phyloP scores from a whole-genome alignment of 1,140 invertebrate genomes.

The Hestina assimilis region DNA sequence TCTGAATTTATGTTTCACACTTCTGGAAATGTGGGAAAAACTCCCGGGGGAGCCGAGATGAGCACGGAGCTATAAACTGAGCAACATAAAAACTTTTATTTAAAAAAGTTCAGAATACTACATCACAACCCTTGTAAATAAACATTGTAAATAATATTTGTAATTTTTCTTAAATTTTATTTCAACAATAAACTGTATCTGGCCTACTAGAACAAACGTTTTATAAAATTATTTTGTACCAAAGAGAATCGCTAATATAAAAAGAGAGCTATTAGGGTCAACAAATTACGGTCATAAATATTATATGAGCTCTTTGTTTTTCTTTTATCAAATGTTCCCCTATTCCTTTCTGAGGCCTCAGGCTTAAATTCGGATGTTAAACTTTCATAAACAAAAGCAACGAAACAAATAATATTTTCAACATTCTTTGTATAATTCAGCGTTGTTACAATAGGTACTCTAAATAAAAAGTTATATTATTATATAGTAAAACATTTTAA shows the following conservation, averaged over 20 bases:
- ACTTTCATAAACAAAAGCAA: background rate
- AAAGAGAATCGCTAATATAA: conserved; percentile 35
- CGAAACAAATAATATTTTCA: no score
- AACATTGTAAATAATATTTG: background rate
- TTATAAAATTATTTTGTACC: conserved; percentile 27
- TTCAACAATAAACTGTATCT: background rate
- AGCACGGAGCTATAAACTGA: conserved; percentile 64
- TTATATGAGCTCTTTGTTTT: conserved; percentile 24
- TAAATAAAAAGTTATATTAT: no score
- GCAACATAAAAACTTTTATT: conserved; percentile 1
- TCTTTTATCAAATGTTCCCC: conserved; percentile 16
- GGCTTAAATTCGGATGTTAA: background rate
- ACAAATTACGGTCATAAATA: conserved; percentile 21
- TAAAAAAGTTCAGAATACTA: background rate
- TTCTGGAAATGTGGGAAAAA: conserved; percentile 36
- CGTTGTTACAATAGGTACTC: no score
- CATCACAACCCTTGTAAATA: background rate
- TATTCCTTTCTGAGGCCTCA: background rate
- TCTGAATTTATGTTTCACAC: conserved; percentile 30
- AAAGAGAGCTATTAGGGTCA: conserved; percentile 15
- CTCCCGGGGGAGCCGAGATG: conserved; percentile 55
- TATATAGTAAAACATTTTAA: no score
- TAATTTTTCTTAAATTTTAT: background rate
- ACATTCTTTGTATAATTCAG: no score
- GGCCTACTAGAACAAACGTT: background rate